Evolutionary conservation across 2,797 vertebrate species (phyloP).

Genomic region (Antennarius maculatus): DNA sequence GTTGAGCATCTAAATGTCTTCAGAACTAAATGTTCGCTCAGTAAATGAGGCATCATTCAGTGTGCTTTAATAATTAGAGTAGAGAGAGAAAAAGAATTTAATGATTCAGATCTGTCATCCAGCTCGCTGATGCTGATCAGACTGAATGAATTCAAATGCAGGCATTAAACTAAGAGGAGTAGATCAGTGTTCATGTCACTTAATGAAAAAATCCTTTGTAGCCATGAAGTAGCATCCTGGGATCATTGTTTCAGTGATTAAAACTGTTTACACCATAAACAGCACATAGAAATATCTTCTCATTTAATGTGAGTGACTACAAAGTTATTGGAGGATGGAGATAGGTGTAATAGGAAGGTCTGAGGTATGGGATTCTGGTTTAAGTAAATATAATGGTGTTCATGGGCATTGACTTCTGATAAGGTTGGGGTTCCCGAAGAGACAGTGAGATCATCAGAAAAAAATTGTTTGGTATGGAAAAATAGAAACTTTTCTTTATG

Average conservation of each 20-base stretch:
- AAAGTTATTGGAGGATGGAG: neutral
- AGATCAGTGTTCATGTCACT: constrained; percentile 7
- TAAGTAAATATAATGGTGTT: constrained; percentile 3
- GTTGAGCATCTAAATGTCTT: constrained; percentile 49
- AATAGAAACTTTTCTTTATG: neutral
- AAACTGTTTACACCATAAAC: neutral
- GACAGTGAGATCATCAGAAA: neutral
- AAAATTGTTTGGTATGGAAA: neutral
- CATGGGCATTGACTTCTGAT: constrained; percentile 3
- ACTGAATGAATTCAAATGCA: neutral
- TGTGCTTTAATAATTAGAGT: constrained; percentile 8
- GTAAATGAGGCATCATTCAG: constrained; percentile 29
- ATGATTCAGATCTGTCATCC: too few relatives aligned
- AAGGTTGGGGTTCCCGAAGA: constrained; percentile 3
- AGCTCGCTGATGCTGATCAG: neutral
- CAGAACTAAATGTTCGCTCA: constrained; percentile 49
- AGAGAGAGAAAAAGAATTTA: neutral
- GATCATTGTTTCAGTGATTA: constrained; percentile 6
- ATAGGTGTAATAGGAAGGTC: constrained; percentile 1
- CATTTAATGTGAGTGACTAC: constrained; percentile 19
- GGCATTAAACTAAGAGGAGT: constrained; percentile 7
- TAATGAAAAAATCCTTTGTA: constrained; percentile 29
- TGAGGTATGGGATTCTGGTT: constrained; percentile 10
- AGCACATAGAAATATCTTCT: neutral
- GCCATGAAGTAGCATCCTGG: constrained; percentile 1